Base-by-base conservation (phyloP, 2,113 vertebrate genomes). In the Epinephelus moara region DNA sequence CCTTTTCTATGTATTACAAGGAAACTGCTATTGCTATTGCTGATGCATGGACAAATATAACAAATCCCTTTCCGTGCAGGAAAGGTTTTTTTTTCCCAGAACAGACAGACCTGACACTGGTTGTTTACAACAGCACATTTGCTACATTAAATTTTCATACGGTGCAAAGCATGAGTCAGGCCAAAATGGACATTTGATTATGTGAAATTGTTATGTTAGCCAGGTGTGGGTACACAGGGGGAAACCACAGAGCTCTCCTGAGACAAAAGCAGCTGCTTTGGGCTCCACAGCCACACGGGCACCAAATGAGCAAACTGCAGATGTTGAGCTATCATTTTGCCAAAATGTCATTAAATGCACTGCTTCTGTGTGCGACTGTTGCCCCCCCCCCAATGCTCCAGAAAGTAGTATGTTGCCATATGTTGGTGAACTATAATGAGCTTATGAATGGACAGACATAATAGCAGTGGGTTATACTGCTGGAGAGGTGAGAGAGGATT, bases 151-250 rank as follows among this genome's bases (percentile, higher is more conserved):
- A 76, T 18, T 61, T 50, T 33, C 23, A 70, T 59, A 10, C 23
- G 14, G 19, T 19, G 21, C 6, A 49, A 59, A 45, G 25, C 47
- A 42, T 50, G 14, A 76, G 68, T 82, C 19, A 63, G 19, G 21
- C 40, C 0, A 57, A 45, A 55, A 63, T 50, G 8, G 53, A 71
- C 61, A 42, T 77, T 63, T 64, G 1, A 70, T 74, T 56, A 17
- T 64, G 70, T 78, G 21, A 68, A 56, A 59, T 25, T 69, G 45
- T 70, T 21, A 21, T 3, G n/a, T 55, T 70, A 47, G 42, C 70
- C n/a, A 15, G n/a, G 7, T 4, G 21, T 71, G 37, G 33, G n/a
- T 33, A 7, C 53, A 25, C 42, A 7, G 6, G 6, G 0, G 17
- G 25, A 69, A 23, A 52, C 4, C 23, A 47, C 62, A 52, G 63